Base-by-base conservation (phyloP, 92 coral and sea anemone species). In the Palythoa grandiflora region DNA sequence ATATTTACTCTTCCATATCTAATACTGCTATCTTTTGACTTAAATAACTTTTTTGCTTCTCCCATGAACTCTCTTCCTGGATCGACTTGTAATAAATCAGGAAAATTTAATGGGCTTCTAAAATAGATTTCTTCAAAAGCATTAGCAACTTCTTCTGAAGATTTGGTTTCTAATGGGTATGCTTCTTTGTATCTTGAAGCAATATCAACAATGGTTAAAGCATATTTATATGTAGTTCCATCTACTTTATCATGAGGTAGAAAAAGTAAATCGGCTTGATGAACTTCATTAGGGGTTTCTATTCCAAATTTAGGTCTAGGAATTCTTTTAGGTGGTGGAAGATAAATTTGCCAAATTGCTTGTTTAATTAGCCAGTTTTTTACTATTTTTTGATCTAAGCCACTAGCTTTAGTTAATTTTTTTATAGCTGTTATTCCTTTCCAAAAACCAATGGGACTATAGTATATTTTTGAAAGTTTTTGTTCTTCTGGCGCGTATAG, bases 261-360 rank as follows among this genome's bases (percentile, higher is more conserved):
- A 57, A 57, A 57, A 57, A 57, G 65, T 10, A 57, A n/a, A 12
- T 57, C 77, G 47, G 89, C 89, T 10, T 85, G 89, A 20, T 85
- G 89, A 55, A 85, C 63, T 48, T 73, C 50, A 57, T 85, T 85
- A 1, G 83, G 83, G 0, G 0, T 4, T 5, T 6, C 9, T 3
- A 84, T 54, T 19, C 6, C 36, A 39, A 71, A 84, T 1, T n/a
- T 75, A 6, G 59, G 79, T 57, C n/a, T n/a, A n/a, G n/a, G n/a
- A n/a, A n/a, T n/a, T n/a, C n/a, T n/a, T n/a, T n/a, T n/a, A n/a
- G n/a, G n/a, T n/a, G n/a, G n/a, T n/a, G n/a, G n/a, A n/a, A n/a
- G n/a, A n/a, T n/a, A n/a, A n/a, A n/a, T n/a, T n/a, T n/a, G n/a
- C n/a, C n/a, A n/a, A n/a, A n/a, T n/a, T n/a, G n/a, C n/a, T n/a